Evolutionary conservation across 2,797 vertebrate species (phyloP).

Genomic region (Esox masquinongy): DNA sequence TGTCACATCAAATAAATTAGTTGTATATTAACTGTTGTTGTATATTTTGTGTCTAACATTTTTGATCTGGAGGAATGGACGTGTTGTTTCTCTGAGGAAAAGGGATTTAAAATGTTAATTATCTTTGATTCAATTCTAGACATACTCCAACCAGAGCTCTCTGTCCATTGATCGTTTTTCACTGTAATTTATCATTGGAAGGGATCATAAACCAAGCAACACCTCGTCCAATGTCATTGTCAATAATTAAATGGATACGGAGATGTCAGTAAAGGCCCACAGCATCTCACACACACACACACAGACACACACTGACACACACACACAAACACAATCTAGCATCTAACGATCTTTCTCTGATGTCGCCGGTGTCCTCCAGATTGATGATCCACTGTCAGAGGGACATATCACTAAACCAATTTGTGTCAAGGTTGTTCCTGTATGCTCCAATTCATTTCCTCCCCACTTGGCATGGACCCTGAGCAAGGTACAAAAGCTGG

Average conservation of each 20-base stretch:
- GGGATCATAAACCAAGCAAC: not conserved
- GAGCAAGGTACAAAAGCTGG: not conserved
- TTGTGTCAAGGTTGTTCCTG: slow-evolving; percentile 4
- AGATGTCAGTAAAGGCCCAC: not conserved
- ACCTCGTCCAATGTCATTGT: not conserved
- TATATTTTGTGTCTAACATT: too few relatives aligned
- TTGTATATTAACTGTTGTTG: too few relatives aligned
- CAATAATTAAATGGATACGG: not conserved
- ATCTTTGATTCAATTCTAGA: too few relatives aligned
- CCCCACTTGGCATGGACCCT: not conserved
- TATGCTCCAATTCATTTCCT: slow-evolving; percentile 1
- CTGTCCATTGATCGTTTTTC: slow-evolving; percentile 1
- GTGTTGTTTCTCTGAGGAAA: not conserved
- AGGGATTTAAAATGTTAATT: too few relatives aligned
- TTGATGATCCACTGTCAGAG: slow-evolving; percentile 5
- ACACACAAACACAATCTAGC: not conserved
- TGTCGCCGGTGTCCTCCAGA: not conserved
- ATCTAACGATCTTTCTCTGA: not conserved
- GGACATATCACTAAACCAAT: slow-evolving; percentile 1
- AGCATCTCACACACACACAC: not conserved
- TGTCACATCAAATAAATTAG: too few relatives aligned
- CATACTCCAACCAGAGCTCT: not conserved
- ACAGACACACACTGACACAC: not conserved
- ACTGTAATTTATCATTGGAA: not conserved
- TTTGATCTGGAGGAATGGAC: too few relatives aligned